Base-by-base conservation (phyloP, 2,888 invertebrate genomes). In the Drosophila cognata region DNA sequence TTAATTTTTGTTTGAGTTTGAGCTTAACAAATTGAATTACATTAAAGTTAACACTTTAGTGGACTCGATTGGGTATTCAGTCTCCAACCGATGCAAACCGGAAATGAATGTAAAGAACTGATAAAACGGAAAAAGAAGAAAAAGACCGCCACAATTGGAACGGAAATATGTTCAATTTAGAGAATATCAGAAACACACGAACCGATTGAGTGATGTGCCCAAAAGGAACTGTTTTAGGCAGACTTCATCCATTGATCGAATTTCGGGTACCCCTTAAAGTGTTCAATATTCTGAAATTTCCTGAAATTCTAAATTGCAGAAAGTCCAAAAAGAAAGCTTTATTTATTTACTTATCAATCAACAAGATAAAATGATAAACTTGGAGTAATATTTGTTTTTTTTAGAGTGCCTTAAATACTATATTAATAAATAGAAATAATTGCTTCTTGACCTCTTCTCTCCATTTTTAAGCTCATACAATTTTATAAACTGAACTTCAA, bases 121-220 rank as follows among this genome's bases (percentile, higher is more conserved):
- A 52, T 48, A 16, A 10, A 6, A 43, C 36, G 29, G 59, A 51
- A 25, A 28, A 33, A 43, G 53, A 66, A 33, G n/a, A 64, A 35
- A 38, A 51, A 36, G 48, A 64, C 41, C 11, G 60, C 55, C 65
- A 71, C 74, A 75, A 80, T 78, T 71, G 68, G 36, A 84, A 75
- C 79, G 84, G 84, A 84, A 86, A 84, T 84, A 82, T 83, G 86
- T 81, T 86, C 81, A 83, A 83, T 85, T 83, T 85, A 72, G 81
- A 81, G 71, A 81, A 79, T 72, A 77, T 65, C 75, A 71, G 69
- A 71, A 71, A 60, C 67, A 77, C 77, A 70, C 53, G 35, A 25
- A 31, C 61, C 56, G 56, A 74, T 59, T 79, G 82, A 84, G 61
- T 79, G 82, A 68, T 65, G 79, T 62, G 66, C 64, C 69, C 41